Percentiles rank a stretch among this genome's conserved stretches.
These are phyloP conservation scores for Adineta ricciae DNA, from an alignment of 2,888 invertebrate genomes.

Conservation along the genomic window DNA sequence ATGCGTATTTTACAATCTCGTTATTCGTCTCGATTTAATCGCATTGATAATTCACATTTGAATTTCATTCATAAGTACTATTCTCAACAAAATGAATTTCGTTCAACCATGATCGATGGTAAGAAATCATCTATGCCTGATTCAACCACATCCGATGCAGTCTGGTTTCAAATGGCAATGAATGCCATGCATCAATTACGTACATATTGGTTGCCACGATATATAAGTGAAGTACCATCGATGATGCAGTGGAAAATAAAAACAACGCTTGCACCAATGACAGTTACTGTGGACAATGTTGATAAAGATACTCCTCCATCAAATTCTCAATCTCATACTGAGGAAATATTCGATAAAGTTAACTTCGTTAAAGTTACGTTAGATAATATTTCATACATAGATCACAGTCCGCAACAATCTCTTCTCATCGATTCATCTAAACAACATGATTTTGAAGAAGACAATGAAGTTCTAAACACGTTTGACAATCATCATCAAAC, in stretches of 20 bases:
- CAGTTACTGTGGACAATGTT: no score
- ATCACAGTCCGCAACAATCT: not conserved
- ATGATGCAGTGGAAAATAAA: not conserved
- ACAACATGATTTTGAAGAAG: not conserved
- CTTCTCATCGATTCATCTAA: not conserved
- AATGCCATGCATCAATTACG: not conserved
- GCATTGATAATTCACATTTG: not conserved
- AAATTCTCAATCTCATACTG: not conserved
- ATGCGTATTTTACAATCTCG: not conserved
- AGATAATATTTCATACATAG: not conserved
- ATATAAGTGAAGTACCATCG: not conserved
- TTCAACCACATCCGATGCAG: not conserved
- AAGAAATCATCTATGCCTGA: not conserved
- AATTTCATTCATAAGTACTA: not conserved
- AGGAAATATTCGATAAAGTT: not conserved
- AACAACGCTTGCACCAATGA: no score
- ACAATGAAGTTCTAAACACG: not conserved
- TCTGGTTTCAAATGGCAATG: constrained; percentile 5
- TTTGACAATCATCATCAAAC: not conserved
- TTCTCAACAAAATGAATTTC: not conserved
- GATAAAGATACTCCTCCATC: no score
- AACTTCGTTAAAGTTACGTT: not conserved
- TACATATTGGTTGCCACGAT: not conserved
- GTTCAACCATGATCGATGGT: not conserved
- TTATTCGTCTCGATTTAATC: not conserved